phyloP scores from a whole-genome alignment of 2,888 invertebrate species.

The Eupithecia exiguata region DNA sequence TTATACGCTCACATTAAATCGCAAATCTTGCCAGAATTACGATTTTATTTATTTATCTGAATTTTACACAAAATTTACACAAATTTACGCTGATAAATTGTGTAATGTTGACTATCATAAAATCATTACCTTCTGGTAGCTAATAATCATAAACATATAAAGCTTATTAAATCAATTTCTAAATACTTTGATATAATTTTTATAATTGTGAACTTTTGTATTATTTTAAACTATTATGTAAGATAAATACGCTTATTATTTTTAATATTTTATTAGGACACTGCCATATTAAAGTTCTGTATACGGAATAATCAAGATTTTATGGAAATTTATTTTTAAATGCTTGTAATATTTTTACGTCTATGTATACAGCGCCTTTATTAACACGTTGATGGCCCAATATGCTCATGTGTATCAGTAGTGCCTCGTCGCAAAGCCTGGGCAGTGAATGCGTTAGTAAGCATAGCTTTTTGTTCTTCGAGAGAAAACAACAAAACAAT shows the following conservation, averaged over 20 bases:
- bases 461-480: not conserved
- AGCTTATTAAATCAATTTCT: not conserved
- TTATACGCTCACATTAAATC: not conserved
- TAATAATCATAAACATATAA: not conserved
- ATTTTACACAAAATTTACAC: not conserved
- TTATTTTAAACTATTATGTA: constrained; percentile 31
- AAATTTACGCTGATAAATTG: not conserved
- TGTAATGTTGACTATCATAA: not conserved
- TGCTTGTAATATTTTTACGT: not conserved
- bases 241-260: constrained; percentile 75
- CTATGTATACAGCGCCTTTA: not conserved
- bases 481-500: not conserved
- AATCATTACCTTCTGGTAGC: not conserved
- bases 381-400: not conserved
- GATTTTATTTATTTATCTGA: not conserved
- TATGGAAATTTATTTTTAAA: not conserved
- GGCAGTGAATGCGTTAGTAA: not conserved
- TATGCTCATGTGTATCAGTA: not conserved
- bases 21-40: not conserved
- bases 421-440: not conserved
- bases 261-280: constrained; percentile 67
- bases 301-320: not conserved
- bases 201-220: constrained; percentile 31
- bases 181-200: constrained; percentile 48
- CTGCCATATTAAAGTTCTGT: constrained; percentile 68